Conservation (phyloP, 2,888 invertebrate genomes). For the Notodonta ziczac region DNA sequence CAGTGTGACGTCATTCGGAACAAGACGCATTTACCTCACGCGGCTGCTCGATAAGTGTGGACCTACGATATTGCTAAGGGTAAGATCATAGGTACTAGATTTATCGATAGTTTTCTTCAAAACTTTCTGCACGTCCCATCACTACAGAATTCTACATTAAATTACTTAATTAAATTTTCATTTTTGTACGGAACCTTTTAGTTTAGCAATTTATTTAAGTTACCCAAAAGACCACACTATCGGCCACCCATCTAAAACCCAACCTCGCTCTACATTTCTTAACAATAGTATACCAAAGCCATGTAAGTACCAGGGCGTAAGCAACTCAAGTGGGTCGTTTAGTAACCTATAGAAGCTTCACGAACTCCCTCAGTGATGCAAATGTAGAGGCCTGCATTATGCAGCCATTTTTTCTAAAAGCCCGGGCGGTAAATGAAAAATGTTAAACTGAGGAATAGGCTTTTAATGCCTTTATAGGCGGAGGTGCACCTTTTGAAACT, state of each 20-base stretch:
- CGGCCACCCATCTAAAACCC: too few species aligned
- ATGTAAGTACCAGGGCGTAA: neutral
- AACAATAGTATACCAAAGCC: too few species aligned
- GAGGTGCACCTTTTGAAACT: neutral
- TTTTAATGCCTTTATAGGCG: conserved; percentile 12
- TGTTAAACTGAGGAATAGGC: conserved; percentile 19
- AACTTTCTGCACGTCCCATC: neutral
- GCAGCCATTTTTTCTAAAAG: conserved; percentile 17
- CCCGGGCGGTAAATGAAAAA: conserved; percentile 30
- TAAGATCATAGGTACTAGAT: neutral
- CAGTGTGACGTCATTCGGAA: too few species aligned
- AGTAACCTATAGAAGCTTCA: neutral
- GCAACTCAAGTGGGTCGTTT: neutral
- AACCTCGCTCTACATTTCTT: too few species aligned
- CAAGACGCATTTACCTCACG: too few species aligned
- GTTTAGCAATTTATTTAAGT: too few species aligned
- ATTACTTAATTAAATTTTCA: neutral
- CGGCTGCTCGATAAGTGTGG: too few species aligned
- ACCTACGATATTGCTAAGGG: neutral
- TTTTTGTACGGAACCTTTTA: too few species aligned
- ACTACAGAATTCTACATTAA: neutral
- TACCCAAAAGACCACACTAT: too few species aligned
- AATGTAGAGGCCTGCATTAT: conserved; percentile 37
- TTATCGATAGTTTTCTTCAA: neutral
- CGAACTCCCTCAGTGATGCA: conserved; percentile 36